phyloP scores from a whole-genome alignment of 2,888 invertebrate species.

The Lamellibrachia satsuma region DNA sequence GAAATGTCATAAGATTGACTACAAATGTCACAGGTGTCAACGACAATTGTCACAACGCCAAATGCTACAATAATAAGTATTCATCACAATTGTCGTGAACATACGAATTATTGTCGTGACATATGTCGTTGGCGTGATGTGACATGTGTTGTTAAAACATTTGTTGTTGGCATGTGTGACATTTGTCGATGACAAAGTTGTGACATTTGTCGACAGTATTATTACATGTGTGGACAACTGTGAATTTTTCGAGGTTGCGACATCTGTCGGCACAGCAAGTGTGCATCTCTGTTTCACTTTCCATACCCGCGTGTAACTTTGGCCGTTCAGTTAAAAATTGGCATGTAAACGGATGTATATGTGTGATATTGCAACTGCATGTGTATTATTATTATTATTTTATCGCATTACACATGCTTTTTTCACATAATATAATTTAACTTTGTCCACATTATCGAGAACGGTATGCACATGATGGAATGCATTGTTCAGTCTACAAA shows the following conservation, averaged over 20 bases:
- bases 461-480: not conserved
- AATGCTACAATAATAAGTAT: no score
- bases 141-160: not conserved
- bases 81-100: no score
- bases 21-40: no score
- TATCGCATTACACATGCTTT: no score
- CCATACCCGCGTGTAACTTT: not conserved
- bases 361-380: not conserved
- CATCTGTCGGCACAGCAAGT: not conserved
- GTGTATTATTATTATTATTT: not conserved
- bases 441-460: not conserved
- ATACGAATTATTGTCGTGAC: no score
- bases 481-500: not conserved
- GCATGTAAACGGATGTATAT: not conserved
- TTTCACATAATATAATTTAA: not conserved
- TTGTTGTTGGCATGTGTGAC: no score
- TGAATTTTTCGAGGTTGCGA: not conserved
- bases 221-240: not conserved
- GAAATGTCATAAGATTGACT: no score
- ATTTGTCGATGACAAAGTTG: not conserved
- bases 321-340: not conserved
- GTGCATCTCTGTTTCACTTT: not conserved
- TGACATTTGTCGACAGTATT: not conserved
- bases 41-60: no score
- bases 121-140: not conserved